phyloP scores from a whole-genome alignment of 2,113 vertebrate species.

The Tetrao urogallus region DNA sequence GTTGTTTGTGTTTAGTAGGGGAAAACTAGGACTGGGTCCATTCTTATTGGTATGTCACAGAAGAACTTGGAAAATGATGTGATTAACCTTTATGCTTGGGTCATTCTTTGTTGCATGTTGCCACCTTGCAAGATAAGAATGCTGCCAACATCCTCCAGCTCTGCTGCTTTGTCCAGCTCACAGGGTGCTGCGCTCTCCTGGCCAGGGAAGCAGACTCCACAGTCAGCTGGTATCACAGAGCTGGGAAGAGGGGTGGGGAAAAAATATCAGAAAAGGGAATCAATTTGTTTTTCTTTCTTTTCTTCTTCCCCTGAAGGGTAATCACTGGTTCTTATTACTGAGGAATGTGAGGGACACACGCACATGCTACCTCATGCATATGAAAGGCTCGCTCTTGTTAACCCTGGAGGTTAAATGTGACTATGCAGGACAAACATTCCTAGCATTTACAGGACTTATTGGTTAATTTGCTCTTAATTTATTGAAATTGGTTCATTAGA shows the following conservation, averaged over 20 bases:
- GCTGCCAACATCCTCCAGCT: neutral
- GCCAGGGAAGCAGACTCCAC: neutral
- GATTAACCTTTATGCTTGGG: neutral
- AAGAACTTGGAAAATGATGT: neutral
- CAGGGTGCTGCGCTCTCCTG: neutral
- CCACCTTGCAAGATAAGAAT: neutral
- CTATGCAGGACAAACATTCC: slow-evolving; percentile 23
- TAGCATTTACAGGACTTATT: neutral
- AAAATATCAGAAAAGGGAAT: neutral
- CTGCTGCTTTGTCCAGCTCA: neutral
- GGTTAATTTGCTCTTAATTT: neutral
- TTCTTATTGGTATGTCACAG: neutral
- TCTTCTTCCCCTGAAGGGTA: neutral
- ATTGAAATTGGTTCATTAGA: neutral
- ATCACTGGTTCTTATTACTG: slow-evolving; percentile 69
- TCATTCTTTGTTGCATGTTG: neutral
- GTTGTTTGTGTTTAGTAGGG: neutral
- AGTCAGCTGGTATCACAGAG: neutral
- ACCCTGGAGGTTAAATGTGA: slow-evolving; percentile 46
- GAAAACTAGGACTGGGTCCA: neutral
- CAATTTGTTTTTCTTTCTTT: neutral
- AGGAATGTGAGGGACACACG: slow-evolving; percentile 64
- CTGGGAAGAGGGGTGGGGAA: neutral
- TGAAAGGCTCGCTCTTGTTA: slow-evolving; percentile 38
- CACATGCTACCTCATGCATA: slow-evolving; percentile 52